Conservation (phyloP, 2,888 invertebrate genomes). For the Troilus luridus region DNA sequence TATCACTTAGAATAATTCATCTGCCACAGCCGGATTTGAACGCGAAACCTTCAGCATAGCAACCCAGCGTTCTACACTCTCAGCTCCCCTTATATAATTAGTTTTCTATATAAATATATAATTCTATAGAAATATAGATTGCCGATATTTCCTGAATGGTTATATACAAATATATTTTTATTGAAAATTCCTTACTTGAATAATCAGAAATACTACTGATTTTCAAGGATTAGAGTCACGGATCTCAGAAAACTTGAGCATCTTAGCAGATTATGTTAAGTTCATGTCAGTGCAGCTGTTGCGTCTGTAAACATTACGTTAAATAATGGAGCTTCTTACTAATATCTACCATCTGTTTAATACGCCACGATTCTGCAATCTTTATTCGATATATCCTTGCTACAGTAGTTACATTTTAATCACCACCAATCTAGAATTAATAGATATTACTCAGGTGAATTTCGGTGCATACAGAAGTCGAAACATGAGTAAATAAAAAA, state of each 20-base stretch:
- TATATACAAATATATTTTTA: no score
- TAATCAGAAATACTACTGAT: not conserved
- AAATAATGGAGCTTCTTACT: not conserved
- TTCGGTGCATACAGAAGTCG: no score
- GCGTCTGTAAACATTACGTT: not conserved
- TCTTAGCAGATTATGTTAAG: not conserved
- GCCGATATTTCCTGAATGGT: no score
- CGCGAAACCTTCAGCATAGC: no score
- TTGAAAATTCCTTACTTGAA: not conserved
- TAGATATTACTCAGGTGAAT: no score
- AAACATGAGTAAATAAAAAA: no score
- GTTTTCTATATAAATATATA: no score
- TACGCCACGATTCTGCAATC: not conserved
- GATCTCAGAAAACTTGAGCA: not conserved
- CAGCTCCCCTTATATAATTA: no score
- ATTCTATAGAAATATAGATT: no score
- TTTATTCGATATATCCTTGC: not conserved
- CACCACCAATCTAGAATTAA: not conserved
- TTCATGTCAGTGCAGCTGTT: not conserved
- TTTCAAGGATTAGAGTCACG: not conserved
- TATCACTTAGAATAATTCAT: no score
- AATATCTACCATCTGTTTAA: not conserved
- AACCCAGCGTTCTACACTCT: no score
- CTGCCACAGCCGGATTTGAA: no score
- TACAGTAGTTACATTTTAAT: not conserved